Percentiles rank a stretch among this genome's conserved stretches.
These are phyloP conservation scores for Lasiurus cinereus DNA, from an alignment of 2,113 vertebrate species.

Conservation along the genomic window DNA sequence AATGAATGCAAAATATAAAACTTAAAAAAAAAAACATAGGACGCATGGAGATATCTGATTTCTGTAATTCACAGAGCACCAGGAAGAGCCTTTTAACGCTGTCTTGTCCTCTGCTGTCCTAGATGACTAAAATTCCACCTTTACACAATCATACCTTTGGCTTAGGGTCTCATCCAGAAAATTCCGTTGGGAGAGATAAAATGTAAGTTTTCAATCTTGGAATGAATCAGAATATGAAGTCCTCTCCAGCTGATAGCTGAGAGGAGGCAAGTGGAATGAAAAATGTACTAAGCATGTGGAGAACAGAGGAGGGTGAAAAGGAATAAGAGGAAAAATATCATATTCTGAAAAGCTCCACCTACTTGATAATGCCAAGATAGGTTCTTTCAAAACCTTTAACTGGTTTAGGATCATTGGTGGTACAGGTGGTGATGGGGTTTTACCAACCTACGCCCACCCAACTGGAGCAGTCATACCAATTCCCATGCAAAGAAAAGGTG, in stretches of 20 bases:
- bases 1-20: conserved; percentile 1
- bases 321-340: background rate
- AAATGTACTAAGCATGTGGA: background rate
- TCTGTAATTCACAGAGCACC: background rate
- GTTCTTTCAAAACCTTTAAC: background rate
- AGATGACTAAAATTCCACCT: conserved; percentile 63
- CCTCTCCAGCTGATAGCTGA: background rate
- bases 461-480: background rate
- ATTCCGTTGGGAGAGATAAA: conserved; percentile 53
- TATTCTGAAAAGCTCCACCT: background rate
- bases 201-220: background rate
- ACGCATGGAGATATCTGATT: background rate
- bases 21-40: background rate
- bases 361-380: background rate
- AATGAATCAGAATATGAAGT: background rate
- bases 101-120: background rate
- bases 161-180: conserved; percentile 39
- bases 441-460: background rate
- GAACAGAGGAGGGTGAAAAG: background rate
- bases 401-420: background rate
- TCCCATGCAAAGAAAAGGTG: background rate
- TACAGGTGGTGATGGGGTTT: background rate
- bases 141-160: conserved; percentile 44
- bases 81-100: background rate
- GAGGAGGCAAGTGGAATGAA: background rate